Conservation (phyloP, 1,140 invertebrate species). For the Calephelis nemesis region DNA sequence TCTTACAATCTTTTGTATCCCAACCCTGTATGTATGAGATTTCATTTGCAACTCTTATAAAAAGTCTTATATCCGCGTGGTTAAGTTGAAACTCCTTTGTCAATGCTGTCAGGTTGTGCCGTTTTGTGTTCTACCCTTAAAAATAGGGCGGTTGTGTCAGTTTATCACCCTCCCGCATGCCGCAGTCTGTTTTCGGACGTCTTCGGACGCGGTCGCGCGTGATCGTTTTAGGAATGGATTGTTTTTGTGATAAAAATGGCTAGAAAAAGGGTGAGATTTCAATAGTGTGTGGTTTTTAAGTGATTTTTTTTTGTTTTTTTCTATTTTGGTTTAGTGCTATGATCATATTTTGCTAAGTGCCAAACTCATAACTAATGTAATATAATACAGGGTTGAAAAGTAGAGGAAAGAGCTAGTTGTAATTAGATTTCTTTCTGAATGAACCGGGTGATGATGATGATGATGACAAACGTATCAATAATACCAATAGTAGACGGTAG, state of each 20-base stretch:
- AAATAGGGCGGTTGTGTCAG: conserved; percentile 45
- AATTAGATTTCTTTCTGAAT: too few species aligned
- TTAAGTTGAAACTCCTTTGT: conserved; percentile 20
- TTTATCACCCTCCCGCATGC: conserved; percentile 36
- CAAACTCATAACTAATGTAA: too few species aligned
- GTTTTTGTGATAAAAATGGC: conserved; percentile 51
- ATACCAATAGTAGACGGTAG: too few species aligned
- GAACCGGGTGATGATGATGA: too few species aligned
- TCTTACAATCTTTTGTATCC: background rate
- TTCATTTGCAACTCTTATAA: background rate
- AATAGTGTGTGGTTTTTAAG: conserved; percentile 23
- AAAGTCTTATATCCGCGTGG: background rate
- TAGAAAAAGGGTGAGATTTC: conserved; percentile 66
- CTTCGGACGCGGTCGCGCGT: conserved; percentile 35
- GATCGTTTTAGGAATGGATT: conserved; percentile 30
- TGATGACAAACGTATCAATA: too few species aligned
- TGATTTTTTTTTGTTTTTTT: conserved; percentile 12
- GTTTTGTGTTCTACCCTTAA: conserved; percentile 26
- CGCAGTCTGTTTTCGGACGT: conserved; percentile 45
- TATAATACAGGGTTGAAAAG: too few species aligned
- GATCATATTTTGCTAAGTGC: background rate
- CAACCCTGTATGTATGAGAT: background rate
- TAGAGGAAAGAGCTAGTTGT: background rate
- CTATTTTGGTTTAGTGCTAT: background rate
- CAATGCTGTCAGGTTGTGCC: conserved; percentile 24